phyloP scores from a whole-genome alignment of 2,113 vertebrate species.

The Pterocles gutturalis region DNA sequence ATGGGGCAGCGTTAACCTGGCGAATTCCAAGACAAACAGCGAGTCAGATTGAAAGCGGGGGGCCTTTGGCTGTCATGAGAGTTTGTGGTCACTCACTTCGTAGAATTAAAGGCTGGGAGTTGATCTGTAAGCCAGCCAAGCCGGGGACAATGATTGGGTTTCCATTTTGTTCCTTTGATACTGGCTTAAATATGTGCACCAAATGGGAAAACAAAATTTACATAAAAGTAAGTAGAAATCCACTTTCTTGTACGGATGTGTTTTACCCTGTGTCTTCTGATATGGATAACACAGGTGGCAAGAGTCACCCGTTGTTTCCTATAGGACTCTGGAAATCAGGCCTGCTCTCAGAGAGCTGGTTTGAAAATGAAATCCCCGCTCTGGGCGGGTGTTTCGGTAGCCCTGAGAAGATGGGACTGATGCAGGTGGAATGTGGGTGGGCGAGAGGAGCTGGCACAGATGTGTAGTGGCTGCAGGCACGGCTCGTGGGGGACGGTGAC shows the following conservation, averaged over 20 bases:
- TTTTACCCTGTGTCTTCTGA: not conserved
- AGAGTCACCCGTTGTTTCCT: not conserved
- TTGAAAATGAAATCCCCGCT: not conserved
- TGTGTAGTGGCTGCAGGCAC: rapidly evolving
- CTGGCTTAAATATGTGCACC: not conserved
- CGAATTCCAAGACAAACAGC: slow-evolving; percentile 48
- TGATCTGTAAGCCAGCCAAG: slow-evolving; percentile 29
- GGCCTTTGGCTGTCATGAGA: not conserved
- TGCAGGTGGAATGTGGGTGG: not conserved
- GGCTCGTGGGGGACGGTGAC: rapidly evolving
- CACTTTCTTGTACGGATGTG: not conserved
- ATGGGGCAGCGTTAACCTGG: not conserved
- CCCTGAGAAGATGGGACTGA: not conserved
- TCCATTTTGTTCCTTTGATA: slow-evolving; percentile 40
- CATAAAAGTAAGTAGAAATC: not conserved
- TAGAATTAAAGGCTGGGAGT: slow-evolving; percentile 50
- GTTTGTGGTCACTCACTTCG: not conserved
- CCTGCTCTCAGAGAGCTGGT: not conserved
- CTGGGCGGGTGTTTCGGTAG: not conserved
- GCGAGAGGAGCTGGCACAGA: not conserved
- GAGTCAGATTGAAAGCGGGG: not conserved
- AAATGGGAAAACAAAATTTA: not conserved
- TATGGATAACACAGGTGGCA: not conserved
- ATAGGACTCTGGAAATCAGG: not conserved
- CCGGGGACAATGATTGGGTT: not conserved